Percentiles rank a stretch among this genome's conserved stretches.
Conservation (phyloP, 2,113 vertebrate species). For the Puntigrus tetrazona region DNA sequence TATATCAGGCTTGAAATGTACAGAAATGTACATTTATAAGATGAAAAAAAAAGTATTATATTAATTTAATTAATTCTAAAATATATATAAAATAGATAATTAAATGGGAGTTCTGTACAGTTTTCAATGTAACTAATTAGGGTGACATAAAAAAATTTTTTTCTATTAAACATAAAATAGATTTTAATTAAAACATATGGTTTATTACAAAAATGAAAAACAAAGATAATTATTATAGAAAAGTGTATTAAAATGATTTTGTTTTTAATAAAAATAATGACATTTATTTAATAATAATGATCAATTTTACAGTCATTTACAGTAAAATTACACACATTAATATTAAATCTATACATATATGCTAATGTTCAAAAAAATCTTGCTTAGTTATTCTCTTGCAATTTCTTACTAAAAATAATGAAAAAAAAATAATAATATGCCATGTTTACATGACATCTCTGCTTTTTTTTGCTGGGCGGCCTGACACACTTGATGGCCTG, state of each 20-base stretch:
- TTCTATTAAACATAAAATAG: background rate
- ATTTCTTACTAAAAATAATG: conserved; percentile 3
- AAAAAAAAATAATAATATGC: background rate
- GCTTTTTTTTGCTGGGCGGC: conserved; percentile 56
- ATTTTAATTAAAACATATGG: background rate
- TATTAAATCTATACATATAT: background rate
- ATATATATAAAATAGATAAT: too few relatives aligned
- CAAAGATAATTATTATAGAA: background rate
- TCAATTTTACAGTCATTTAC: background rate
- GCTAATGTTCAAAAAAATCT: background rate
- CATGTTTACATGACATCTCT: conserved; percentile 46
- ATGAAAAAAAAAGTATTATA: too few relatives aligned
- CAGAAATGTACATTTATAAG: too few relatives aligned
- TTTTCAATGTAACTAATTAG: too few relatives aligned
- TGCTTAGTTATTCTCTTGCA: background rate
- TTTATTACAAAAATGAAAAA: too few relatives aligned
- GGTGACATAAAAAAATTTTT: too few relatives aligned
- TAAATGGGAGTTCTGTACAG: too few relatives aligned
- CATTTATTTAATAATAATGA: background rate
- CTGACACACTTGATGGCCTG: conserved; percentile 63
- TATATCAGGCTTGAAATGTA: too few relatives aligned
- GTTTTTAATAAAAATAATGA: background rate
- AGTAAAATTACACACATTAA: background rate
- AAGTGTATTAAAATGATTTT: background rate
- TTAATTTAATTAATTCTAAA: too few relatives aligned